Evolutionary conservation across 1,140 invertebrate genomes (phyloP), one percentile per base, ranked within the genome.

Genomic region (Eumaeus atala): DNA sequence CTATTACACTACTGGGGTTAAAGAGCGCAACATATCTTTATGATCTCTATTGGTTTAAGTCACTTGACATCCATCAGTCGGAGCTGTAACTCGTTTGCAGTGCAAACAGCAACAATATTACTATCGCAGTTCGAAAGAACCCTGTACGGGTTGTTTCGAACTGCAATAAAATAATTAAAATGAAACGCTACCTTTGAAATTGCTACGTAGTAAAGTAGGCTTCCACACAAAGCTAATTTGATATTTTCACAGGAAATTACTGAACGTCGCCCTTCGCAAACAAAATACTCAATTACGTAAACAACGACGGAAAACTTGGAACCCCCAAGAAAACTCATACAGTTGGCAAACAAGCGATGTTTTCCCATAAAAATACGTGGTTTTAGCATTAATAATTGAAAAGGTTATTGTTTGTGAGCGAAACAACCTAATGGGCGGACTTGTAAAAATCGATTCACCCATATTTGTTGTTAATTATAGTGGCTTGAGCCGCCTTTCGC

Each of bases 391-490:
- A 79, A 84, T 85, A 84, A 79, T 83, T 74, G 62, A 80, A 61
- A 51, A 58, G 61, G 67, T 70, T 36, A 33, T 28, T 34, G 12
- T 14, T 4, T 9, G 14, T 9, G 2, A 2, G 48, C 10, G 21
- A 49, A 37, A 50, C 33, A 8, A 37, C 12, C 11, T 37, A 51
- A 38, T 3, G 7, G 36, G 35, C 35, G 6, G 3, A 51, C 67
- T 64, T 59, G 55, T 72, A 74, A 79, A 79, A 79, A 82, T 83
- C 80, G 77, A 84, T 86, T 81, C 72, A 73, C 77, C 77, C 78
- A 82, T 80, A 85, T 85, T 84, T 82, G 79, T 84, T 84, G 83
- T 84, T 86, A 84, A 86, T 86, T 83, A 86, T 84, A 75, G 74
- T 75, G 76, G 79, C 74, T 77, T 76, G 70, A 78, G 73, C 70